Percentiles rank a stretch among this genome's conserved stretches.
Evolutionary conservation across 2,797 vertebrate genomes (phyloP).

Genomic region (Acridotheres tristis): DNA sequence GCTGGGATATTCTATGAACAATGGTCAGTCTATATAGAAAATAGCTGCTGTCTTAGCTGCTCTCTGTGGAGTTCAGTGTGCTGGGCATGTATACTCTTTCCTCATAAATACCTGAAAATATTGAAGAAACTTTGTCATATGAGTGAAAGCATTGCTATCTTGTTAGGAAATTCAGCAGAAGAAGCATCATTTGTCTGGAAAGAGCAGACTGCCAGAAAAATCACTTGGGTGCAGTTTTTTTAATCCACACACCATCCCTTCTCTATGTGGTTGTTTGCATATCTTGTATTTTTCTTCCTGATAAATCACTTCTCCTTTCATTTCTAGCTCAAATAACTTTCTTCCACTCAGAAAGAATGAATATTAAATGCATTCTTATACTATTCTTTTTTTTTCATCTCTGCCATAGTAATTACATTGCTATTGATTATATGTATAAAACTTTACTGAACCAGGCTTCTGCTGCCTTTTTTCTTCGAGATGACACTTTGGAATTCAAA

Average conservation of each 20-base stretch:
- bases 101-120: not conserved
- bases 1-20: not conserved
- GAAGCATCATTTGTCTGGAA: not conserved
- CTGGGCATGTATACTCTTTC: fast-evolving
- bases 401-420: not conserved
- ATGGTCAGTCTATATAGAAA: not conserved
- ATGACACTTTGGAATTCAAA: not conserved
- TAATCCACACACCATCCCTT: not conserved
- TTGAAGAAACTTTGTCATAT: not conserved
- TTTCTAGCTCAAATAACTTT: not conserved
- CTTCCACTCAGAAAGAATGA: not conserved
- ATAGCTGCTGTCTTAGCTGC: not conserved
- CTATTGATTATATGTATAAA: not conserved
- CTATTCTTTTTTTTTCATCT: not conserved
- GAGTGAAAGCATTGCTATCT: not conserved
- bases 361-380: not conserved
- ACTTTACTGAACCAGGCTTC: not conserved
- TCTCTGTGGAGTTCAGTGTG: not conserved
- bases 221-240: not conserved
- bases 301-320: not conserved
- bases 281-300: not conserved
- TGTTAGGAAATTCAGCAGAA: not conserved
- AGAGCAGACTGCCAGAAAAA: not conserved
- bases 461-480: not conserved
- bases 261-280: not conserved